Evolutionary conservation across 1,140 invertebrate species (phyloP).

Genomic region (Magallana angulata): DNA sequence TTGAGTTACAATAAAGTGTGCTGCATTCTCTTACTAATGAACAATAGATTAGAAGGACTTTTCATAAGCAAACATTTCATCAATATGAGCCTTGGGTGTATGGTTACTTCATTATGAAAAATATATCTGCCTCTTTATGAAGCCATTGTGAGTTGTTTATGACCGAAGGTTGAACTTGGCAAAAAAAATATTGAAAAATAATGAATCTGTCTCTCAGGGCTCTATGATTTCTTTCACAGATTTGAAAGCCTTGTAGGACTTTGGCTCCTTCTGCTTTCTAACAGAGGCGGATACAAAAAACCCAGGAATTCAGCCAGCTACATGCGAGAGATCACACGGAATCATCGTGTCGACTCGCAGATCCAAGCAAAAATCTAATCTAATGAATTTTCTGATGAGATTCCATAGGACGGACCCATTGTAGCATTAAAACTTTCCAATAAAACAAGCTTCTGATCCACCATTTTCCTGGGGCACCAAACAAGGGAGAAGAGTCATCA

Average conservation of each 20-base stretch:
- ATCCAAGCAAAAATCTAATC: slow-evolving; percentile 14
- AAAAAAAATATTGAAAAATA: slow-evolving; percentile 39
- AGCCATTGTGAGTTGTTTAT: slow-evolving; percentile 26
- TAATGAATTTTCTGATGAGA: slow-evolving; percentile 31
- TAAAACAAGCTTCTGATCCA: background rate
- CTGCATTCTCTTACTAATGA: slow-evolving; percentile 26
- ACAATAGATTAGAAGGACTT: slow-evolving; percentile 1
- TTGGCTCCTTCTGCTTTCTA: background rate
- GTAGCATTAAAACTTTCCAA: slow-evolving; percentile 19
- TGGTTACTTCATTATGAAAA: slow-evolving; percentile 7
- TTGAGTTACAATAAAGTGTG: background rate
- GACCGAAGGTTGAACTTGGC: slow-evolving; percentile 13
- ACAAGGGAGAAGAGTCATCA: background rate
- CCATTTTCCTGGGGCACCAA: background rate
- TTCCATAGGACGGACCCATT: background rate
- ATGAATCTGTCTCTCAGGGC: slow-evolving; percentile 18
- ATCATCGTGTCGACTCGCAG: slow-evolving; percentile 19
- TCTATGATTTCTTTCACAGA: slow-evolving; percentile 31
- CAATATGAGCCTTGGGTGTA: background rate
- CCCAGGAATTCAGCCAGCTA: background rate
- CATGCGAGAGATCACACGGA: slow-evolving; percentile 26
- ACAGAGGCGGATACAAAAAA: background rate
- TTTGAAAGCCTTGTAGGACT: background rate
- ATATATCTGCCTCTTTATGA: slow-evolving; percentile 36
- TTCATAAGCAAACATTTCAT: slow-evolving; percentile 33